These are phyloP conservation scores for Cirrhinus mrigala DNA, from an alignment of 2,797 vertebrate genomes.

Conservation along the genomic window DNA sequence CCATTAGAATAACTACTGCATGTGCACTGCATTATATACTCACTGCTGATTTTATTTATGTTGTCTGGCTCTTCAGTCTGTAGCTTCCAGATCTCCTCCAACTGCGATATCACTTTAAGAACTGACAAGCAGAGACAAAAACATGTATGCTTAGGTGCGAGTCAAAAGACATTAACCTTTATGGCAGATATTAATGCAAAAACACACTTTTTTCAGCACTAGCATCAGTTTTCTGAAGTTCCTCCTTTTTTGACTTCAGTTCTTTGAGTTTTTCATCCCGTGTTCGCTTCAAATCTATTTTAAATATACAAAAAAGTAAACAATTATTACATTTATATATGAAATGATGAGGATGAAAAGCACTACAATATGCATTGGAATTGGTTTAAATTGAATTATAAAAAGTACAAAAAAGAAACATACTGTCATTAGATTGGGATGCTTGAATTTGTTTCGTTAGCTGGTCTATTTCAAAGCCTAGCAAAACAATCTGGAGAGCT, in stretches of 20 bases:
- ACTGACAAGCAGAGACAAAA: conserved; percentile 55
- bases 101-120: conserved; percentile 63
- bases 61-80: conserved; percentile 28
- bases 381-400: not conserved
- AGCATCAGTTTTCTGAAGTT: conserved; percentile 3
- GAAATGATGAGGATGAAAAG: not conserved
- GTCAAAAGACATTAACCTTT: not conserved
- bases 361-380: not conserved
- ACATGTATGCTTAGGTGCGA: not conserved
- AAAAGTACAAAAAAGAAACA: not conserved
- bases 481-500: conserved; percentile 30
- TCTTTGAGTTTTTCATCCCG: conserved; percentile 8
- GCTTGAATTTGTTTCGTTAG: conserved; percentile 2
- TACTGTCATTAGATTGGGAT: conserved; percentile 2
- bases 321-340: not conserved
- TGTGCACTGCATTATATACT: not conserved
- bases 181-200: not conserved
- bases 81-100: conserved; percentile 62
- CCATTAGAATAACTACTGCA: not conserved
- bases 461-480: conserved; percentile 15
- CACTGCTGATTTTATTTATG: conserved; percentile 26
- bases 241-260: not conserved
- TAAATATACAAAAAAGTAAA: not conserved
- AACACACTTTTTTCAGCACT: conserved; percentile 11
- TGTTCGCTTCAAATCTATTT: conserved; percentile 7